These are phyloP conservation scores for Sialis lutaria DNA, from an alignment of 2,888 invertebrate genomes.

Conservation along the genomic window DNA sequence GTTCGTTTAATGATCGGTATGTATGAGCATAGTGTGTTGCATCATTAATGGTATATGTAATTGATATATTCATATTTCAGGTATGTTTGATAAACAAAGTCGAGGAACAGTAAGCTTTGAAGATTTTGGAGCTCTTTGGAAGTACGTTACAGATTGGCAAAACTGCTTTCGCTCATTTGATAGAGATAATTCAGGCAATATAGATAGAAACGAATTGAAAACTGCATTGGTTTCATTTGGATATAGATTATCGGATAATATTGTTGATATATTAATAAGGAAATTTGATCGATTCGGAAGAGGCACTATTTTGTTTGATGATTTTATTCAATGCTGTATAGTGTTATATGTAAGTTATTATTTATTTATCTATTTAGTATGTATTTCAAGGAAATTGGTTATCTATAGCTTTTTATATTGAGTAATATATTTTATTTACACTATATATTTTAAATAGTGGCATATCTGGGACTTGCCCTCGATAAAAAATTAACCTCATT, in stretches of 20 bases:
- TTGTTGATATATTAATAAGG: constrained; percentile 63
- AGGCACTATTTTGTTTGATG: constrained; percentile 89
- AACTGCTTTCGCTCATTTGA: constrained; percentile 90
- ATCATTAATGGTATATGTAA: not conserved
- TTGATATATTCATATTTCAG: constrained; percentile 27
- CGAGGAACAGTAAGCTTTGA: constrained; percentile 83
- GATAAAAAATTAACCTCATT: no score
- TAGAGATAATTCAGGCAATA: constrained; percentile 79
- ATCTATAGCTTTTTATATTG: not conserved
- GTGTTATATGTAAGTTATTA: constrained; percentile 67
- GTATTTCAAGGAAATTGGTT: not conserved
- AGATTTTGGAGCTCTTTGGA: constrained; percentile 93
- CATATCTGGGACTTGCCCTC: no score
- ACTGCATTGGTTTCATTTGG: constrained; percentile 83
- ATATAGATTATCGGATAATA: constrained; percentile 65
- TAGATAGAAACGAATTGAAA: constrained; percentile 79
- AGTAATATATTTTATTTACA: no score
- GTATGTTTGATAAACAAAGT: constrained; percentile 86
- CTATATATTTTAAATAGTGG: no score
- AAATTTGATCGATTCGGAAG: constrained; percentile 90
- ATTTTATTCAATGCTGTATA: constrained; percentile 94
- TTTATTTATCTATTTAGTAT: not conserved
- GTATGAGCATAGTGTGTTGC: no score
- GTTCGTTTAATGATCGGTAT: constrained; percentile 89
- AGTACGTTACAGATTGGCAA: constrained; percentile 97